phyloP scores from a whole-genome alignment of 2,888 invertebrate species.

The Lymantria dispar region DNA sequence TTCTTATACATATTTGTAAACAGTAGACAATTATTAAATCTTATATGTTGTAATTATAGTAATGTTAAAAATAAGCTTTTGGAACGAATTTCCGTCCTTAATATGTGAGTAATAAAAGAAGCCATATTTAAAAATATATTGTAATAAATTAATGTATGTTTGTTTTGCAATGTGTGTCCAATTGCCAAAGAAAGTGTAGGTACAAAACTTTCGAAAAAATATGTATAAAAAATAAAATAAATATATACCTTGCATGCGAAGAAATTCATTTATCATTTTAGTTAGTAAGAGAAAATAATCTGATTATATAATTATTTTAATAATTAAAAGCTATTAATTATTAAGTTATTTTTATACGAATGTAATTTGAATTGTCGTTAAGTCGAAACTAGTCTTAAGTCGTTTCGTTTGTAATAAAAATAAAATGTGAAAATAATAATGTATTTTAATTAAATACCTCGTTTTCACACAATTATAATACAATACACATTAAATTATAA shows the following conservation, averaged over 20 bases:
- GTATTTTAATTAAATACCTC: conserved; percentile 25
- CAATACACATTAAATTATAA: background rate
- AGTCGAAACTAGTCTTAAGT: conserved; percentile 68
- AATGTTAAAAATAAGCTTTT: conserved; percentile 25
- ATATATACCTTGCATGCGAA: conserved; percentile 62
- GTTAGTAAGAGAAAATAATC: conserved; percentile 24
- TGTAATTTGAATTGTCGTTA: conserved; percentile 47
- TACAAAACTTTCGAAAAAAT: conserved; percentile 53
- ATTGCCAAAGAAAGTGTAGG: conserved; percentile 73
- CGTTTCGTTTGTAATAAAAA: conserved; percentile 66
- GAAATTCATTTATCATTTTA: conserved; percentile 32
- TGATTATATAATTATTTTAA: conserved; percentile 24
- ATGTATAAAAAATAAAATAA: conserved; percentile 35
- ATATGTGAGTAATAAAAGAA: conserved; percentile 30
- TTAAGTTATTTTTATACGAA: conserved; percentile 52
- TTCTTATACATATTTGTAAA: conserved; percentile 23
- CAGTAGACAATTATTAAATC: conserved; percentile 20
- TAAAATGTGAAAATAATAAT: conserved; percentile 33
- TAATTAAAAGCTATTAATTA: conserved; percentile 32
- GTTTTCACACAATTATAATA: conserved; percentile 3
- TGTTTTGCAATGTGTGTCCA: conserved; percentile 49
- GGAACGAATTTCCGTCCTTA: conserved; percentile 56
- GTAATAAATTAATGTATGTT: conserved; percentile 28
- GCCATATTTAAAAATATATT: conserved; percentile 46
- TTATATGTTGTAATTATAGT: conserved; percentile 8